Evolutionary conservation across 2,113 vertebrate species (phyloP).

Genomic region (Vidua macroura): DNA sequence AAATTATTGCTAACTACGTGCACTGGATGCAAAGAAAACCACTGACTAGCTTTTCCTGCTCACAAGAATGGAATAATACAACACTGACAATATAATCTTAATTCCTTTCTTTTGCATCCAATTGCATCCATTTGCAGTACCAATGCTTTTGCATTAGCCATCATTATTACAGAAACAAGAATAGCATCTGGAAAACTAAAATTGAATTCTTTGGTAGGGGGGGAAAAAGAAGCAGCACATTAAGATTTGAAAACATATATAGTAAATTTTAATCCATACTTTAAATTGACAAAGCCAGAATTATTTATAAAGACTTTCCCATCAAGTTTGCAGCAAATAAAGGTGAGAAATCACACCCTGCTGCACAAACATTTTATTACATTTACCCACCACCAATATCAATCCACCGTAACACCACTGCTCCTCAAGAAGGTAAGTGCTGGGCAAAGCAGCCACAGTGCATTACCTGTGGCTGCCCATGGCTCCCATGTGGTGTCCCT

Average conservation of each 20-base stretch:
- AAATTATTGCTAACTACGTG: not conserved
- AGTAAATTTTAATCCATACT: slow-evolving; percentile 39
- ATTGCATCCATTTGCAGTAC: not conserved
- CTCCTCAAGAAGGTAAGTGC: not conserved
- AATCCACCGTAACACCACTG: not conserved
- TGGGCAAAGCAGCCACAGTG: not conserved
- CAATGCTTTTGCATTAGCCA: not conserved
- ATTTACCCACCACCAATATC: not conserved
- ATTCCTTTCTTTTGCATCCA: not conserved
- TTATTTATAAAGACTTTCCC: slow-evolving; percentile 30
- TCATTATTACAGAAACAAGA: not conserved
- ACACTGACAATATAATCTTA: not conserved
- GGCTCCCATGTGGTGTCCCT: not conserved
- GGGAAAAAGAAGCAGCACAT: not conserved
- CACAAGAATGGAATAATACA: not conserved
- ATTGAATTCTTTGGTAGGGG: not conserved
- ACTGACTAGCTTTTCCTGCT: not conserved
- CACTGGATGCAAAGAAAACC: not conserved
- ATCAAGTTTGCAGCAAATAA: not conserved
- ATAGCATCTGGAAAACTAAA: not conserved
- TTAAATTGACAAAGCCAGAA: slow-evolving; percentile 43
- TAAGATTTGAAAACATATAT: slow-evolving; percentile 20
- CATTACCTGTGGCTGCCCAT: not conserved
- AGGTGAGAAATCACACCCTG: not conserved
- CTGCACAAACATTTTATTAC: slow-evolving; percentile 1